A percentile compares a stretch with the other conserved stretches of the same genome.
Evolutionary conservation across 2,113 vertebrate genomes (phyloP).

Genomic region (Nibea coibor): DNA sequence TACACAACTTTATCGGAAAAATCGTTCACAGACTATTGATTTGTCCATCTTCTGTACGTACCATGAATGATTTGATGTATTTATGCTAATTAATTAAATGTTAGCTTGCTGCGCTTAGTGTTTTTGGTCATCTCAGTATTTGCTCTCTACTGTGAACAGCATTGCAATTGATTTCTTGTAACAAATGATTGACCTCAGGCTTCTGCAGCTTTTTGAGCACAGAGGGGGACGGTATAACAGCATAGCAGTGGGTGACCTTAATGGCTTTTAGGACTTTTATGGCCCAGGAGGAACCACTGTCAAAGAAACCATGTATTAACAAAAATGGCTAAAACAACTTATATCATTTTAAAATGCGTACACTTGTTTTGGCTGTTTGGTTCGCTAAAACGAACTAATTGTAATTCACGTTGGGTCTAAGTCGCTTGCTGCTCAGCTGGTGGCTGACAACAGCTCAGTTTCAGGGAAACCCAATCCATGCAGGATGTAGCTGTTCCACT

Average conservation of each 20-base stretch:
- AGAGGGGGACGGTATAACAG: conserved; percentile 33
- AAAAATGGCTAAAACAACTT: conserved; percentile 27
- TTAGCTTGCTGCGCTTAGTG: conserved; percentile 13
- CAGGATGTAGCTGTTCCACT: conserved; percentile 68
- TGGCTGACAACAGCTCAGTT: conserved; percentile 68
- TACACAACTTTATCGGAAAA: not conserved
- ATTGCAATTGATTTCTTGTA: conserved; percentile 74
- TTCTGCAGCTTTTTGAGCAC: conserved; percentile 44
- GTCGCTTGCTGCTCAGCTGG: conserved; percentile 55
- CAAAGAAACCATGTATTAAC: conserved; percentile 37
- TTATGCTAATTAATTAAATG: conserved; percentile 32
- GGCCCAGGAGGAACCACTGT: conserved; percentile 34
- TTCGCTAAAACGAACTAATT: conserved; percentile 40
- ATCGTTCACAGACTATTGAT: conserved; percentile 3
- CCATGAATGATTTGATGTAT: conserved; percentile 10
- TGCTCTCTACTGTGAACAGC: conserved; percentile 52
- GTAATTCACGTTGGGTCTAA: conserved; percentile 40
- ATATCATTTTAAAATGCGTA: conserved; percentile 14
- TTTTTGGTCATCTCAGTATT: conserved; percentile 27
- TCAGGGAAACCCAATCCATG: conserved; percentile 72
- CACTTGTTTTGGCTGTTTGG: not conserved
- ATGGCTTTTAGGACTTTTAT: conserved; percentile 66
- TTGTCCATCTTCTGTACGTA: not conserved
- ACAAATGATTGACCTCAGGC: conserved; percentile 75
- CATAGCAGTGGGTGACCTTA: conserved; percentile 40